Percentiles rank a stretch among this genome's conserved stretches.
Evolutionary conservation across 2,888 invertebrate species (phyloP).

Genomic region (Corythucha ciliata): DNA sequence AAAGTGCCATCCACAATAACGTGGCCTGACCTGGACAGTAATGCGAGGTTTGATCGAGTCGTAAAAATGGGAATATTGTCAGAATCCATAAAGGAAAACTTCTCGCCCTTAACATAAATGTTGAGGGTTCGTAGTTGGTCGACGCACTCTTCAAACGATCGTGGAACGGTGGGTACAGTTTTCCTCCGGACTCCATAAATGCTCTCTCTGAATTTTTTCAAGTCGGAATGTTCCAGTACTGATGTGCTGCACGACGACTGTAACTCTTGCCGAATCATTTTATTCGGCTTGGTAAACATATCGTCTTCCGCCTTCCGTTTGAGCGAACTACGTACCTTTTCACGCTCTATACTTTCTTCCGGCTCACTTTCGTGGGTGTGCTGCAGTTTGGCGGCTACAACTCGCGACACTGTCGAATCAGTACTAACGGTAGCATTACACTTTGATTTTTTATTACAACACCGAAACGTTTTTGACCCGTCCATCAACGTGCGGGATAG

Average conservation of each 20-base stretch:
- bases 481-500: no score
- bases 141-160: slow-evolving; percentile 6
- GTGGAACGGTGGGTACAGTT: slow-evolving; percentile 1
- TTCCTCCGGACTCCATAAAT: slow-evolving; percentile 11
- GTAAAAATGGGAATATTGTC: slow-evolving; percentile 8
- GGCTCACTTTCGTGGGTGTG: no score
- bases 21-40: no score
- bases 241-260: slow-evolving; percentile 1
- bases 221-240: slow-evolving; percentile 6
- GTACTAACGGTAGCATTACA: no score
- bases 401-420: no score
- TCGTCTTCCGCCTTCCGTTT: slow-evolving; percentile 7
- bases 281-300: no score
- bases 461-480: no score
- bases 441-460: no score
- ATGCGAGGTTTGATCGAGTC: no score
- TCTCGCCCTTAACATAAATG: slow-evolving; percentile 5
- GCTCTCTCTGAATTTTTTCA: slow-evolving; percentile 7
- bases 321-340: slow-evolving; percentile 6
- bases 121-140: slow-evolving; percentile 9
- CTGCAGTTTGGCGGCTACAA: no score
- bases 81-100: background rate
- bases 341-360: slow-evolving; percentile 7
- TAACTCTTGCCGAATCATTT: slow-evolving; percentile 9
- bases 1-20: no score